phyloP scores from a whole-genome alignment of 1,140 invertebrate species.

The Drosophila rufa region DNA sequence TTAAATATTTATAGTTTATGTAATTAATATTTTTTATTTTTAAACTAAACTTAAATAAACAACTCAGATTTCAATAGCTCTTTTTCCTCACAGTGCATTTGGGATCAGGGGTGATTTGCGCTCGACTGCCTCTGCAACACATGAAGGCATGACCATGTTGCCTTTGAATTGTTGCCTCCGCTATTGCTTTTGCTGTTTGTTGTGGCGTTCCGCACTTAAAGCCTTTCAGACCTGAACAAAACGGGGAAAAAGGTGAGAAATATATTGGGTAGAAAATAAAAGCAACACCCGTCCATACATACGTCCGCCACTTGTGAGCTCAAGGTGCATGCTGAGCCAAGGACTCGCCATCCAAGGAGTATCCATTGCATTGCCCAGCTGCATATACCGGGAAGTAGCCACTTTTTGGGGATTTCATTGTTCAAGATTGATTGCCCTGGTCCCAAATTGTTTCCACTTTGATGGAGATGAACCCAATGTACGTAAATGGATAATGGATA shows the following conservation, averaged over 20 bases:
- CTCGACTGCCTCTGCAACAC: constrained; percentile 63
- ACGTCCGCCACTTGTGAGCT: constrained; percentile 45
- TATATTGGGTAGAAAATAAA: constrained; percentile 41
- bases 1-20: no score
- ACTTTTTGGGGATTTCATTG: constrained; percentile 42
- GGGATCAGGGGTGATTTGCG: constrained; percentile 53
- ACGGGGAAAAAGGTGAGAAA: constrained; percentile 44
- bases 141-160: constrained; percentile 48
- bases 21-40: no score
- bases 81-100: constrained; percentile 10
- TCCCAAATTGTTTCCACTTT: constrained; percentile 46
- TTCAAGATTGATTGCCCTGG: constrained; percentile 56
- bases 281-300: constrained; percentile 9
- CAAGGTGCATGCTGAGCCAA: constrained; percentile 54
- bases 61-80: not conserved
- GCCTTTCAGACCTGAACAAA: constrained; percentile 64
- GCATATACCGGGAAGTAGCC: constrained; percentile 24
- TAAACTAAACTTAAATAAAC: no score
- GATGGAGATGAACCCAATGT: constrained; percentile 30
- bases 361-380: constrained; percentile 43
- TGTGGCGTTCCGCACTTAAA: constrained; percentile 69
- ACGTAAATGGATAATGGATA: constrained; percentile 18
- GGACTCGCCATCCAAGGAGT: constrained; percentile 24
- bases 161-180: constrained; percentile 51
- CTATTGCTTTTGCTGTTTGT: constrained; percentile 63